A percentile compares a stretch with the other conserved stretches of the same genome.
Conservation (phyloP, 2,888 invertebrate species). For the Andrena fulva region DNA sequence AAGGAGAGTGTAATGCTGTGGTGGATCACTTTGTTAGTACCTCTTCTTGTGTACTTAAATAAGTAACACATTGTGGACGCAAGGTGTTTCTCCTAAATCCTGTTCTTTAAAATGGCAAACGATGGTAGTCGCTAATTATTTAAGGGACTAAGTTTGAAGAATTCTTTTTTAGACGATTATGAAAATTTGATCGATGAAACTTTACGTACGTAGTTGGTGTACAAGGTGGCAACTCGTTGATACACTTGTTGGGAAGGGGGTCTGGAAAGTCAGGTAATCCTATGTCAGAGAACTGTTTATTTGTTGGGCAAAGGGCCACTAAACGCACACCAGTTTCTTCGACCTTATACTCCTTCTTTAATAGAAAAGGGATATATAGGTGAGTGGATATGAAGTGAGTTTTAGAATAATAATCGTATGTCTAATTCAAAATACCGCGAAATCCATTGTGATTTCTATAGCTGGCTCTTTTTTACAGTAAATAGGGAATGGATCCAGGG, state of each 20-base stretch:
- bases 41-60: no score
- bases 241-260: conserved; percentile 9
- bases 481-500: conserved; percentile 70
- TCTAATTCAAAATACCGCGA: conserved; percentile 62
- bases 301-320: conserved; percentile 76
- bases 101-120: no score
- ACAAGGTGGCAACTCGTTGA: conserved; percentile 33
- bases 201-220: conserved; percentile 45
- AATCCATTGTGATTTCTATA: conserved; percentile 67
- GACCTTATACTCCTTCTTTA: conserved; percentile 56
- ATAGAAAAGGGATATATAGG: not conserved
- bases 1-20: no score
- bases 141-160: no score
- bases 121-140: no score
- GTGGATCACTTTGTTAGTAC: no score
- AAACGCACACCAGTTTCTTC: conserved; percentile 77
- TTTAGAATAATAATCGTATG: not conserved
- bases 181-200: not conserved
- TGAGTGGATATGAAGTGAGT: not conserved
- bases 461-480: conserved; percentile 73
- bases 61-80: no score
- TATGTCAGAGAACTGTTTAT: conserved; percentile 66
- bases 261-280: conserved; percentile 72
- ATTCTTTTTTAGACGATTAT: no score
- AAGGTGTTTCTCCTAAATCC: no score